phyloP scores from a whole-genome alignment of 2,888 invertebrate genomes.

The Synergus umbraculus region DNA sequence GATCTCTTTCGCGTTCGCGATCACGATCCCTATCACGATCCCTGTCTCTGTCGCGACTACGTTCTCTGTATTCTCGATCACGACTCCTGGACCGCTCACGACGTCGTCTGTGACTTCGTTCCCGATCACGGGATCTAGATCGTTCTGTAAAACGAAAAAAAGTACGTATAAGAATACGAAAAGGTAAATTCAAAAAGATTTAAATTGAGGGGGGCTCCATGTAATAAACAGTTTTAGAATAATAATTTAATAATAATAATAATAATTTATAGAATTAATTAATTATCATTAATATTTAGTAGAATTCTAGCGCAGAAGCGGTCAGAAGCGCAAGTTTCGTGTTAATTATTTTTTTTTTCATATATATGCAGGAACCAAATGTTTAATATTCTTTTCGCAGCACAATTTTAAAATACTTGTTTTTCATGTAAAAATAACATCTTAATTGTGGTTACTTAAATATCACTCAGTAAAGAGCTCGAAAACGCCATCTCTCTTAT shows the following conservation, averaged over 20 bases:
- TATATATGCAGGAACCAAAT: too few relatives aligned
- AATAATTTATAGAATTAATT: neutral
- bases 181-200: neutral
- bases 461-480: too few relatives aligned
- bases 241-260: neutral
- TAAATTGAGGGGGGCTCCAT: neutral
- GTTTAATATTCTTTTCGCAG: too few relatives aligned
- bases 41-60: conserved; percentile 78
- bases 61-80: conserved; percentile 82
- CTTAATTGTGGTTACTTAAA: too few relatives aligned
- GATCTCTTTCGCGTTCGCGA: conserved; percentile 79
- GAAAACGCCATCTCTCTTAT: too few relatives aligned
- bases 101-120: conserved; percentile 81
- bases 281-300: too few relatives aligned
- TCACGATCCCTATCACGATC: conserved; percentile 81
- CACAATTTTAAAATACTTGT: too few relatives aligned
- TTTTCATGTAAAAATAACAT: too few relatives aligned
- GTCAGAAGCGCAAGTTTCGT: too few relatives aligned
- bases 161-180: neutral
- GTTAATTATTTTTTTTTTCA: too few relatives aligned
- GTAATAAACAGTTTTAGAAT: neutral
- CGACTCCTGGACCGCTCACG: conserved; percentile 86
- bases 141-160: conserved; percentile 72
- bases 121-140: conserved; percentile 79
- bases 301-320: too few relatives aligned